Evolutionary conservation across 2,797 vertebrate genomes (phyloP).

Genomic region (Melanotaenia trifasciata): DNA sequence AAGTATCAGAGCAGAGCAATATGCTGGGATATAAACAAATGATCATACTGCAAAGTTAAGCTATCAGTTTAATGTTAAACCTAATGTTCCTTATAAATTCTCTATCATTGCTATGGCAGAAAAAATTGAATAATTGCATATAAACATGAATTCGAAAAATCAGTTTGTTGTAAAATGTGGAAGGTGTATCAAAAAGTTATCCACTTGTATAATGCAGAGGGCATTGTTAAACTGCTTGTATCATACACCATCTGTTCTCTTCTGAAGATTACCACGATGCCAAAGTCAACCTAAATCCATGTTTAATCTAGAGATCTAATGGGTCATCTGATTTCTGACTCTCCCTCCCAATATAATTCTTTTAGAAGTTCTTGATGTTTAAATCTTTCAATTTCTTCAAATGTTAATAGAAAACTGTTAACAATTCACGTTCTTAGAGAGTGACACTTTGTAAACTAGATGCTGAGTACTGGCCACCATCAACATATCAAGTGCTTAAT

Average conservation of each 20-base stretch:
- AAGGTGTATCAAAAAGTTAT: conserved; percentile 36
- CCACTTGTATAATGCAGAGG: conserved; percentile 32
- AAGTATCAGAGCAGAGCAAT: not conserved
- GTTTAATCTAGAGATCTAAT: conserved; percentile 74
- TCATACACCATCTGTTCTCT: conserved; percentile 71
- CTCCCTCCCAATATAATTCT: conserved; percentile 23
- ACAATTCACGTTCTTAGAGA: not conserved
- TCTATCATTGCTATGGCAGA: not conserved
- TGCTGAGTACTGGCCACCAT: conserved; percentile 1
- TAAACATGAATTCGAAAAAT: not conserved
- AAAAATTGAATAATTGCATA: not conserved
- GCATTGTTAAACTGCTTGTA: conserved; percentile 39
- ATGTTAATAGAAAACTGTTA: conserved; percentile 5
- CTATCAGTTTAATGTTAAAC: not conserved
- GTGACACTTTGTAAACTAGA: conserved; percentile 14
- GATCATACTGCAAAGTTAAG: not conserved
- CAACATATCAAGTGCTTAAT: conserved; percentile 36
- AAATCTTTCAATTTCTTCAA: conserved; percentile 3
- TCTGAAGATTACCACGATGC: conserved; percentile 75
- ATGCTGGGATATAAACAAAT: not conserved
- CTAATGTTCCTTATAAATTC: not conserved
- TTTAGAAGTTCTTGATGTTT: conserved; percentile 22
- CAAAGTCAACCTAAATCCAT: conserved; percentile 69
- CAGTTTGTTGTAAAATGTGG: not conserved
- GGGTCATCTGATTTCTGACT: conserved; percentile 52